These are phyloP conservation scores for Astyanax mexicanus DNA, from an alignment of 2,797 vertebrate species.

Conservation along the genomic window DNA sequence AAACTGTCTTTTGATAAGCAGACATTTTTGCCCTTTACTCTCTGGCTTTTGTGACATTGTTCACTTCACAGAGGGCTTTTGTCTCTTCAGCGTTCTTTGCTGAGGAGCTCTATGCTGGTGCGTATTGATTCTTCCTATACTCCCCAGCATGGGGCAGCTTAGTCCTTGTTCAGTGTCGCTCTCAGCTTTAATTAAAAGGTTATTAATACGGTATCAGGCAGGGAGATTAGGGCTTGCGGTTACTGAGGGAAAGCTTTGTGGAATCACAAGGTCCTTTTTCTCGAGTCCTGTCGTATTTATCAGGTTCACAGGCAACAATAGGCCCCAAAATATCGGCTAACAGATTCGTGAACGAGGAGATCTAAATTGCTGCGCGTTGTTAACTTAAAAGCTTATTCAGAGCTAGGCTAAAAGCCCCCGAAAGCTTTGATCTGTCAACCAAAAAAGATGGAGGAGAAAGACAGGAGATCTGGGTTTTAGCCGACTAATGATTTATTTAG, in stretches of 20 bases:
- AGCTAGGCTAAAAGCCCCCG: slow-evolving; percentile 39
- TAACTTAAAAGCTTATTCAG: slow-evolving; percentile 57
- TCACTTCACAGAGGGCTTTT: slow-evolving; percentile 39
- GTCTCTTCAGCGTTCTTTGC: slow-evolving; percentile 1
- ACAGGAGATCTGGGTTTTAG: slow-evolving; percentile 19
- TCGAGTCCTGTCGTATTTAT: slow-evolving; percentile 53
- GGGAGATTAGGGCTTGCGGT: slow-evolving; percentile 56
- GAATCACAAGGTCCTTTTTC: slow-evolving; percentile 54
- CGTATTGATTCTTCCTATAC: slow-evolving; percentile 52
- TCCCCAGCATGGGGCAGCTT: slow-evolving; percentile 48
- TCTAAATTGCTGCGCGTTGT: slow-evolving; percentile 54
- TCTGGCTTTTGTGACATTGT: slow-evolving; percentile 45
- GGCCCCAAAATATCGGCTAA: slow-evolving; percentile 54
- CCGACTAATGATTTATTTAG: not conserved
- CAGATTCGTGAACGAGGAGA: slow-evolving; percentile 52
- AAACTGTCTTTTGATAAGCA: slow-evolving; percentile 31
- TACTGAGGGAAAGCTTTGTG: slow-evolving; percentile 59
- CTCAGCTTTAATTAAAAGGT: slow-evolving; percentile 64
- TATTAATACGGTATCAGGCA: slow-evolving; percentile 59
- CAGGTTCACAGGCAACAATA: slow-evolving; percentile 56
- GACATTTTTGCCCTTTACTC: slow-evolving; percentile 37
- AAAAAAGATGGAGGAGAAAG: slow-evolving; percentile 39
- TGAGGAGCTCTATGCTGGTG: slow-evolving; percentile 12
- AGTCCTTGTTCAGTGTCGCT: slow-evolving; percentile 59
- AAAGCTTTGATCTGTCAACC: slow-evolving; percentile 55